A percentile compares a stretch with the other conserved stretches of the same genome.
phyloP scores from a whole-genome alignment of 2,797 vertebrate species.

The Pipistrellus pipistrellus region DNA sequence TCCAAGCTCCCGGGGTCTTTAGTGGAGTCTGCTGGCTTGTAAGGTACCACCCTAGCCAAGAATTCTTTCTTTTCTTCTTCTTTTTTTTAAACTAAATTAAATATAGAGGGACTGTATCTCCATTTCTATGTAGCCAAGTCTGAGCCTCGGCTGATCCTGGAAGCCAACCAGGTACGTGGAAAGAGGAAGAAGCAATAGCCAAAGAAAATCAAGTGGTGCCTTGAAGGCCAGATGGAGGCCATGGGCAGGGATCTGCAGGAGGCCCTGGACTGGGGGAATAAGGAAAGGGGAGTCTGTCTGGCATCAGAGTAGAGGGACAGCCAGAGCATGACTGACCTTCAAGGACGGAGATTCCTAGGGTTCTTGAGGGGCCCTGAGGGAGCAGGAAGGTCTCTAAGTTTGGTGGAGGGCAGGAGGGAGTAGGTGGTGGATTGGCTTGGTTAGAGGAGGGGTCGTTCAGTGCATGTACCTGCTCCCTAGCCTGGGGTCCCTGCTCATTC shows the following conservation, averaged over 20 bases:
- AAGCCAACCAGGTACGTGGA: conserved; percentile 82
- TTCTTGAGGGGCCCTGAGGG: background rate
- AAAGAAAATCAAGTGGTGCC: conserved; percentile 76
- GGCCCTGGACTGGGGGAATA: conserved; percentile 41
- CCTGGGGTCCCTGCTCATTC: background rate
- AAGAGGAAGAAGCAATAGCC: conserved; percentile 79
- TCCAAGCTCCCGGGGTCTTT: conserved; percentile 67
- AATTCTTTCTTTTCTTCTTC: conserved; percentile 50
- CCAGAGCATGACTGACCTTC: background rate
- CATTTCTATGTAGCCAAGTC: conserved; percentile 79
- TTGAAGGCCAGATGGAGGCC: conserved; percentile 73
- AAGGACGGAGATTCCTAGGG: background rate
- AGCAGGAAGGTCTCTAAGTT: background rate
- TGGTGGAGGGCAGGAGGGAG: background rate
- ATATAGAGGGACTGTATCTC: conserved; percentile 73
- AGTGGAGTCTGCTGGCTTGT: conserved; percentile 65
- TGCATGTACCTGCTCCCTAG: background rate
- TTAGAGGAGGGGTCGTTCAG: background rate
- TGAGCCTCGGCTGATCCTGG: conserved; percentile 79
- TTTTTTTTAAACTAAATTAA: conserved; percentile 71
- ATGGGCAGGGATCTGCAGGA: conserved; percentile 66
- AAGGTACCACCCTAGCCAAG: conserved; percentile 72
- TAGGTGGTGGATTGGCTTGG: background rate
- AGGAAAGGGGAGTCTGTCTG: conserved; percentile 8
- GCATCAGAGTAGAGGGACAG: conserved; percentile 8